Percentiles rank a stretch among this genome's conserved stretches.
phyloP scores from a whole-genome alignment of 1,140 invertebrate species.

The Drosophila varians region DNA sequence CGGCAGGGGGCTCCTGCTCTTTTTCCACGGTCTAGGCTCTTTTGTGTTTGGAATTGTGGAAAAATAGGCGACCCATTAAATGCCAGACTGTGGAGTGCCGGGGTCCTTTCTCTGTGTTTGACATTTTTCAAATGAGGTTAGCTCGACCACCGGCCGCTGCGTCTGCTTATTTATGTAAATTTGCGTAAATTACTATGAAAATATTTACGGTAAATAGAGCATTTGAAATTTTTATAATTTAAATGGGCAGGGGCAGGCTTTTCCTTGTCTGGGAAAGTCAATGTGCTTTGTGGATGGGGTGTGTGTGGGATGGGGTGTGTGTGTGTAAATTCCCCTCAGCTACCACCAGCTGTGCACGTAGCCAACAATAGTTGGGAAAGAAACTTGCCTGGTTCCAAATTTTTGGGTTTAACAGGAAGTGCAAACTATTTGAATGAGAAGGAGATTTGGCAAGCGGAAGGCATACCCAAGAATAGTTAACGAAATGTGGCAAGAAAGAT shows the following conservation, averaged over 20 bases:
- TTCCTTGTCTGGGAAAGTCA: conserved; percentile 31
- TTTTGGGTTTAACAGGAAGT: conserved; percentile 59
- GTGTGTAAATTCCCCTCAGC: conserved; percentile 22
- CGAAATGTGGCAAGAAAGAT: background rate
- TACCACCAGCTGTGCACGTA: conserved; percentile 61
- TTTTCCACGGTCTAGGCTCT: conserved; percentile 17
- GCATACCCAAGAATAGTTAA: background rate
- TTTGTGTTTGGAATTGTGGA: conserved; percentile 45
- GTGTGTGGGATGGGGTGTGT: no score
- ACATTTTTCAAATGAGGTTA: conserved; percentile 80
- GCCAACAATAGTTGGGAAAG: conserved; percentile 13
- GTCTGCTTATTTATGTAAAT: conserved; percentile 75
- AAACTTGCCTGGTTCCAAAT: conserved; percentile 56
- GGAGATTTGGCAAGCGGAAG: conserved; percentile 61
- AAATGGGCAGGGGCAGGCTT: conserved; percentile 50
- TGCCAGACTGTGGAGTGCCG: conserved; percentile 22
- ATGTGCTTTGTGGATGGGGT: conserved; percentile 13
- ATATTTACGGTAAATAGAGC: conserved; percentile 79
- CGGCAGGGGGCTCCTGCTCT: background rate
- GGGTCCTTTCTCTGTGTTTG: conserved; percentile 56
- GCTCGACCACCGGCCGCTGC: conserved; percentile 9
- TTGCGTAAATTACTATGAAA: conserved; percentile 77
- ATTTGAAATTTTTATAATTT: conserved; percentile 73
- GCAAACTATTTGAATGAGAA: conserved; percentile 31
- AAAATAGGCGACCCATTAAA: conserved; percentile 62